These are phyloP conservation scores for Gracilinanus agilis DNA, from an alignment of 2,113 vertebrate genomes.

Conservation along the genomic window DNA sequence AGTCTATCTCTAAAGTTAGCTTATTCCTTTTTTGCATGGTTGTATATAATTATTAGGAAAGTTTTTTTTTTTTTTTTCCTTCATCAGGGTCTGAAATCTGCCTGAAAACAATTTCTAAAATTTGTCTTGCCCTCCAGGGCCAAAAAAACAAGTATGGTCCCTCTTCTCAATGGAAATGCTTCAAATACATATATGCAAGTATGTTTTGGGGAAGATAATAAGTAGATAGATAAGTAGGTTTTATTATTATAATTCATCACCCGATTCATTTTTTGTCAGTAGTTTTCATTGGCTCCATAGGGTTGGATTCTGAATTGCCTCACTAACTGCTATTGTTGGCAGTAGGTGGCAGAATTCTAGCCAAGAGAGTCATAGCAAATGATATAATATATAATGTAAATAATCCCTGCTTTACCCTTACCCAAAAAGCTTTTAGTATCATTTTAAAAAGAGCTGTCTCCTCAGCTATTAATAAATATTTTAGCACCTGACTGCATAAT, in stretches of 20 bases:
- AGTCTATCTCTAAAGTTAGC: not conserved
- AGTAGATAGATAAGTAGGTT: not conserved
- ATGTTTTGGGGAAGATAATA: not conserved
- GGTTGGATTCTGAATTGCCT: not conserved
- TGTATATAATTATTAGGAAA: not conserved
- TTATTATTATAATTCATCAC: not conserved
- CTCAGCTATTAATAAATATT: not conserved
- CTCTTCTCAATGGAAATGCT: not conserved
- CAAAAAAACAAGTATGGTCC: not conserved
- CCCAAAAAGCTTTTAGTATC: not conserved
- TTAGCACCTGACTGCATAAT: not conserved
- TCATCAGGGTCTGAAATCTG: not conserved
- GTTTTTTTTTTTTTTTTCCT: not conserved
- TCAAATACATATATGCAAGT: not conserved
- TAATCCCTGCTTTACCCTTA: not conserved
- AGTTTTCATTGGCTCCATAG: not conserved
- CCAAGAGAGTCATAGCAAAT: not conserved
- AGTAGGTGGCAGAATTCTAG: not conserved
- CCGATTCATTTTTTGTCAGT: not conserved
- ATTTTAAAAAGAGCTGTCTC: not conserved
- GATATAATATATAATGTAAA: slow-evolving; percentile 12
- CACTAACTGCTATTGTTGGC: not conserved
- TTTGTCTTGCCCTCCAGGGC: not conserved
- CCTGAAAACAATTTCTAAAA: not conserved
- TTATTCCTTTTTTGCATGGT: not conserved